Evolutionary conservation across 2,797 vertebrate genomes (phyloP).

Genomic region (Phrynocephalus guinanensis): DNA sequence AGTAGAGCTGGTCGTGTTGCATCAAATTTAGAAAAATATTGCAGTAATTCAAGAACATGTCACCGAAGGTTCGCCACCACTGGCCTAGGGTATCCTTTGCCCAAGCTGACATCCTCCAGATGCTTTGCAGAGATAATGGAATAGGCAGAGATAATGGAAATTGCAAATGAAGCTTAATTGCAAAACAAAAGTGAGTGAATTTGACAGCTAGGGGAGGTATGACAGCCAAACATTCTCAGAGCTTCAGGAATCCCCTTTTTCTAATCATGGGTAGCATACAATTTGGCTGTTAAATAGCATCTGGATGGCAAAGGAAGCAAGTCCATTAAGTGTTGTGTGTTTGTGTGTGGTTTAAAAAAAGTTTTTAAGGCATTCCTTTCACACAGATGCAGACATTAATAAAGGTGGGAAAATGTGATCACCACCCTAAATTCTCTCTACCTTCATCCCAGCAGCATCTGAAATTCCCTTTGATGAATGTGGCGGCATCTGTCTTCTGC

Average conservation of each 20-base stretch:
- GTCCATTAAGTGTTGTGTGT: background rate
- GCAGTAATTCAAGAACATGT: too few relatives aligned
- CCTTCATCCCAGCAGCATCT: slow-evolving; percentile 13
- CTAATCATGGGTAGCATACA: too few relatives aligned
- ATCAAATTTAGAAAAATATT: too few relatives aligned
- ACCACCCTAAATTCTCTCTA: background rate
- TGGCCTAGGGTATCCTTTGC: background rate
- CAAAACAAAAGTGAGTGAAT: too few relatives aligned
- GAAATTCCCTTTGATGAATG: background rate
- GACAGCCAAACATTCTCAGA: too few relatives aligned
- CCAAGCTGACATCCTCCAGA: background rate
- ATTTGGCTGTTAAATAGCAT: background rate
- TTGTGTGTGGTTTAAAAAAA: background rate
- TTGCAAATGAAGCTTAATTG: too few relatives aligned
- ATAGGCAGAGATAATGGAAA: background rate
- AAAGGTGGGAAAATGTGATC: background rate
- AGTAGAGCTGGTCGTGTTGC: too few relatives aligned
- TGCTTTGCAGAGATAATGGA: background rate
- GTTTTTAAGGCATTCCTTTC: slow-evolving; percentile 7
- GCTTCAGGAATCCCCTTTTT: too few relatives aligned
- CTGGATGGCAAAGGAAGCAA: background rate
- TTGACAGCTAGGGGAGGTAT: too few relatives aligned
- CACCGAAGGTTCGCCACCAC: too few relatives aligned
- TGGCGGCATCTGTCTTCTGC: slow-evolving; percentile 23
- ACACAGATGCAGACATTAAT: background rate